Conservation (phyloP, 2,888 invertebrate genomes). For the Andrena bucephala region DNA sequence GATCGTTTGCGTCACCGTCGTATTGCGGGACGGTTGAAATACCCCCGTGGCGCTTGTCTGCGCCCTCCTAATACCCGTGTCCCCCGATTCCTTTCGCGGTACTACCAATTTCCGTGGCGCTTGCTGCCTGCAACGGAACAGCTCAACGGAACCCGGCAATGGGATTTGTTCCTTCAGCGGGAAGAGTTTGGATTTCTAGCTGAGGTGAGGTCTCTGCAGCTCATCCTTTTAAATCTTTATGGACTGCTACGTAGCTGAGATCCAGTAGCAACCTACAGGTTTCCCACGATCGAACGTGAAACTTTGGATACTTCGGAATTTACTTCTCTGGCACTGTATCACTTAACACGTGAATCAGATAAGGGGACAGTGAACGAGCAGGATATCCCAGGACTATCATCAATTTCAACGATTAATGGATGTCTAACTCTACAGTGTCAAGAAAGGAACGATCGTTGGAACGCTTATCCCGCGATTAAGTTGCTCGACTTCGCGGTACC, state of each 20-base stretch:
- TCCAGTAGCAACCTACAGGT: no score
- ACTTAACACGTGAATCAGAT: not conserved
- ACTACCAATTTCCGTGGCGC: conserved; percentile 30
- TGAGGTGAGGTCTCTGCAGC: no score
- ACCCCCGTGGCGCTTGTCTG: conserved; percentile 18
- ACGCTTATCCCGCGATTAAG: conserved; percentile 28
- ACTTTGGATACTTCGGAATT: no score
- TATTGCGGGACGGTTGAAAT: conserved; percentile 49
- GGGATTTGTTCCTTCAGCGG: not conserved
- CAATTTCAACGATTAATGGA: not conserved
- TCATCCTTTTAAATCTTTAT: no score
- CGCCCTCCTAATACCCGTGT: not conserved
- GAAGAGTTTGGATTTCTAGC: not conserved
- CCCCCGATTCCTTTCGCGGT: not conserved
- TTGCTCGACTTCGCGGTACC: conserved; percentile 31
- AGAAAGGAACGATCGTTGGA: not conserved
- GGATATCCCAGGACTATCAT: not conserved
- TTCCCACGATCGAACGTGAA: no score
- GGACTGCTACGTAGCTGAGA: no score
- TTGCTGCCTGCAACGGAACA: not conserved
- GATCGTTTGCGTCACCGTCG: conserved; percentile 72
- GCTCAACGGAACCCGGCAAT: not conserved
- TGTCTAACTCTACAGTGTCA: not conserved
- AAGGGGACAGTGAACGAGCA: not conserved
- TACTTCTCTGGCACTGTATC: no score